phyloP scores from a whole-genome alignment of 1,140 invertebrate genomes.

The Mizuhopecten yessoensis region DNA sequence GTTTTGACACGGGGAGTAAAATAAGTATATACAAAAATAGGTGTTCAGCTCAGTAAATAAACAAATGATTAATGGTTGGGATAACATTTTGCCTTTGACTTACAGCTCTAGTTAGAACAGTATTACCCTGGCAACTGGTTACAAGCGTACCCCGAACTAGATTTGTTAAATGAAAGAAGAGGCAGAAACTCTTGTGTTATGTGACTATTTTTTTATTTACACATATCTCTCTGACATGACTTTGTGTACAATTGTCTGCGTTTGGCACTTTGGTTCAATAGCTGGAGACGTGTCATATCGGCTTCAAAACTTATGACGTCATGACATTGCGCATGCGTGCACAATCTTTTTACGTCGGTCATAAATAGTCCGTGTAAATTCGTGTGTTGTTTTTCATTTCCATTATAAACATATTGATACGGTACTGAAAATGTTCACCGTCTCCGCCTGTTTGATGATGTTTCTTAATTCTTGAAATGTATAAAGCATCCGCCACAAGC shows the following conservation, averaged over 20 bases:
- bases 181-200: too few species aligned
- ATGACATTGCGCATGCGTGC: neutral
- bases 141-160: too few species aligned
- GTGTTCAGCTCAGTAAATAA: too few species aligned
- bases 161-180: too few species aligned
- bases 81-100: too few species aligned
- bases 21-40: too few species aligned
- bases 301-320: neutral
- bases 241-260: neutral
- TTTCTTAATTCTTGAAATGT: conserved; percentile 54
- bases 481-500: conserved; percentile 67
- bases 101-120: too few species aligned
- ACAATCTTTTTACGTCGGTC: neutral
- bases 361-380: neutral
- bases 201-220: conserved; percentile 22
- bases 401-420: neutral
- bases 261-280: neutral
- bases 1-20: too few species aligned
- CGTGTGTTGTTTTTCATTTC: neutral
- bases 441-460: neutral
- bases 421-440: neutral
- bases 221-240: neutral
- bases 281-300: neutral
- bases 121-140: too few species aligned
- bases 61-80: too few species aligned